These are phyloP conservation scores for Didymodactylos carnosus DNA, from an alignment of 2,888 invertebrate species.

Conservation along the genomic window DNA sequence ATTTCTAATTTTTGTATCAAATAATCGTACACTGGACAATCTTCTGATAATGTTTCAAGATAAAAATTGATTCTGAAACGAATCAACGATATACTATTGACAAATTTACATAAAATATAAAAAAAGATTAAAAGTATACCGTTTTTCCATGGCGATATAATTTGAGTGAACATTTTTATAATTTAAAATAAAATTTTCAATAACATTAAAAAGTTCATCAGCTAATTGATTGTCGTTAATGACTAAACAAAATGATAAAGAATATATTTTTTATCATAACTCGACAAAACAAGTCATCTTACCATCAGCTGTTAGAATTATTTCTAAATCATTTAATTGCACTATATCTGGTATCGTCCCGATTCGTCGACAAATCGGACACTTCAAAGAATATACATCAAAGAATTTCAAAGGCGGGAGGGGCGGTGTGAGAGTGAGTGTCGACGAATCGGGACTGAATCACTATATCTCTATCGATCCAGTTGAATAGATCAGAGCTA, in stretches of 20 bases:
- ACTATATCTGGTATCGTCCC: too few relatives aligned
- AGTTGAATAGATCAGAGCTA: too few relatives aligned
- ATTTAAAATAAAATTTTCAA: not conserved
- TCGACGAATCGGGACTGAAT: too few relatives aligned
- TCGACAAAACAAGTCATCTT: not conserved
- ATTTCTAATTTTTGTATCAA: not conserved
- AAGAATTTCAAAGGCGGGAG: too few relatives aligned
- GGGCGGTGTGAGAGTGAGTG: too few relatives aligned
- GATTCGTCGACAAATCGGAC: too few relatives aligned
- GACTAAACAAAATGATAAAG: not conserved
- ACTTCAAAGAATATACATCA: too few relatives aligned
- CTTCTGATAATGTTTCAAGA: not conserved
- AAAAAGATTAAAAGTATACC: too few relatives aligned
- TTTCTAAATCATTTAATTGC: not conserved
- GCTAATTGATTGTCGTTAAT: not conserved
- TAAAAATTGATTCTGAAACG: not conserved
- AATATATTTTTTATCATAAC: not conserved
- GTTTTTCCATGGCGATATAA: not conserved
- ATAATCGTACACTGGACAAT: not conserved
- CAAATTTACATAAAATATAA: too few relatives aligned
- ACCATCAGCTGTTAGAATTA: not conserved
- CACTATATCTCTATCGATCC: not conserved
- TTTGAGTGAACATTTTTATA: not conserved
- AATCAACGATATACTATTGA: too few relatives aligned
- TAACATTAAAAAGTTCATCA: not conserved